Conservation (phyloP, 2,888 invertebrate species). For the Zonitis immaculata region DNA sequence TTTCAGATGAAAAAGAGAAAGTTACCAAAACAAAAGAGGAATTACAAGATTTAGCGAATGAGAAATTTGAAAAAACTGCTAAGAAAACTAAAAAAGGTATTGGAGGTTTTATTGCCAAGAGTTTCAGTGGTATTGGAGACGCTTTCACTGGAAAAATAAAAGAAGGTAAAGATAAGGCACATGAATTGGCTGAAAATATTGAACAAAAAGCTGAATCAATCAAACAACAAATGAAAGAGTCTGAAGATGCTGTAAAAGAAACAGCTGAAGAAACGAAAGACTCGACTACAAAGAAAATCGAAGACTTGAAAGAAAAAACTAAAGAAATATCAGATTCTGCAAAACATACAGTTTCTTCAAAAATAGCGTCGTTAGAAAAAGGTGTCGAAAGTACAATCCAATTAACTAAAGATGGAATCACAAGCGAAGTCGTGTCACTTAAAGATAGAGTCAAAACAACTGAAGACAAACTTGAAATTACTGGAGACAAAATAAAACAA, state of each 20-base stretch:
- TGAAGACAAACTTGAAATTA: not conserved
- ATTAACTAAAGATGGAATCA: not conserved
- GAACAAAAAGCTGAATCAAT: constrained; percentile 8
- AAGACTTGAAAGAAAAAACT: not conserved
- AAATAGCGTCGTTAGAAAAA: too few relatives aligned
- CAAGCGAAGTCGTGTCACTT: not conserved
- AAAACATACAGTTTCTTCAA: not conserved
- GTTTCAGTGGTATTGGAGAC: constrained; percentile 5
- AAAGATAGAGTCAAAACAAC: not conserved
- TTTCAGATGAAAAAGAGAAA: not conserved
- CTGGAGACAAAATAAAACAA: not conserved
- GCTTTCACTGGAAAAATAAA: not conserved
- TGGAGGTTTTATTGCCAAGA: not conserved
- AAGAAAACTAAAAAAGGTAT: constrained; percentile 1
- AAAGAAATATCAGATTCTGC: not conserved
- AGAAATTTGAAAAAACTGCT: not conserved
- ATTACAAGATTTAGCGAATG: not conserved
- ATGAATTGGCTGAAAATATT: constrained; percentile 14
- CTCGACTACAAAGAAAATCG: not conserved
- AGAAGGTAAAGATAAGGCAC: constrained; percentile 13
- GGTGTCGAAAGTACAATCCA: too few relatives aligned
- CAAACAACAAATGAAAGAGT: too few relatives aligned
- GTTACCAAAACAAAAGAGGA: not conserved
- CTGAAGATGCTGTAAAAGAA: not conserved
- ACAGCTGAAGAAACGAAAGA: not conserved